Evolutionary conservation across 2,888 invertebrate species (phyloP).

Genomic region (Taenaris catops): DNA sequence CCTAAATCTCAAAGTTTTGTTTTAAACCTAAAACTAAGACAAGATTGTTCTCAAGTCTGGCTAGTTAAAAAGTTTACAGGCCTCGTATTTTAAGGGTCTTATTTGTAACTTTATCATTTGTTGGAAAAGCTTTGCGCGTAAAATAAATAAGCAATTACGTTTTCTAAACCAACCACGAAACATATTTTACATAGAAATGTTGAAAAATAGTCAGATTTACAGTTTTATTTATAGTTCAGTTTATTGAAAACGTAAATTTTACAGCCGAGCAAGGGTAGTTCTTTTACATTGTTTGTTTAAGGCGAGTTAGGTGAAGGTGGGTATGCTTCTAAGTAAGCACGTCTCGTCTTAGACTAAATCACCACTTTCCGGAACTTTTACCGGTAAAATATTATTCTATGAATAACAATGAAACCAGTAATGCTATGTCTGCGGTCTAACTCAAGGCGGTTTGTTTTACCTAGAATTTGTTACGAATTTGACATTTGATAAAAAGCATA

Average conservation of each 20-base stretch:
- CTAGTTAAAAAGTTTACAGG: constrained; percentile 29
- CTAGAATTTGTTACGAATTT: too few relatives aligned
- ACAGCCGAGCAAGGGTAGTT: not conserved
- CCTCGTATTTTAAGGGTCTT: constrained; percentile 28
- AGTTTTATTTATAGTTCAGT: too few relatives aligned
- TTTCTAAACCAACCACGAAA: constrained; percentile 13
- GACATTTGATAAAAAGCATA: too few relatives aligned
- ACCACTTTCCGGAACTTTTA: not conserved
- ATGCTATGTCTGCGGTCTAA: not conserved
- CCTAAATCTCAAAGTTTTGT: constrained; percentile 29
- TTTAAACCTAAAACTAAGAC: constrained; percentile 29
- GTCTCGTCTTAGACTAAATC: not conserved
- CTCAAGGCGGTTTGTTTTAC: too few relatives aligned
- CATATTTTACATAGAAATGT: constrained; percentile 12
- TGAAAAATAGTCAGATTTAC: not conserved
- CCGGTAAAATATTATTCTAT: not conserved
- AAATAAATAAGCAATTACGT: constrained; percentile 21
- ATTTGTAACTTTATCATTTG: constrained; percentile 26
- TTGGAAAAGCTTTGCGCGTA: constrained; percentile 20
- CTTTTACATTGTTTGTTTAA: too few relatives aligned
- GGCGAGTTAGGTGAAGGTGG: too few relatives aligned
- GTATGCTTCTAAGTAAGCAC: too few relatives aligned
- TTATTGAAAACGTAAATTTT: not conserved
- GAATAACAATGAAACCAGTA: not conserved
- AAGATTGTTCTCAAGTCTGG: constrained; percentile 30